Percentiles rank a stretch among this genome's conserved stretches.
These are phyloP conservation scores for Xanthorhoe designata DNA, from an alignment of 2,888 invertebrate species.

Conservation along the genomic window DNA sequence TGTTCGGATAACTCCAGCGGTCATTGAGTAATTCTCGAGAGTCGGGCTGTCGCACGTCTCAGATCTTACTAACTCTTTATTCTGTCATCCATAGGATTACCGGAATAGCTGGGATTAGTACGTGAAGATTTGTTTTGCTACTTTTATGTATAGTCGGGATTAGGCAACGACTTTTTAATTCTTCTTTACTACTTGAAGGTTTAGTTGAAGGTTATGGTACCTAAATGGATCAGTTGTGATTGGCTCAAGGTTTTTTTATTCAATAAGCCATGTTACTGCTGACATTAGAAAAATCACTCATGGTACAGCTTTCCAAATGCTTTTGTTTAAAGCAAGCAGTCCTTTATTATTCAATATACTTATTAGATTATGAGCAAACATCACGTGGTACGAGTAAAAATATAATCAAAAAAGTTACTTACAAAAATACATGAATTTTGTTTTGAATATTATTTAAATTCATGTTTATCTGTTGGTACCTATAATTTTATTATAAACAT, in stretches of 20 bases:
- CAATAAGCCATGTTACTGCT: not conserved
- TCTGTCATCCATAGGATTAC: constrained; percentile 41
- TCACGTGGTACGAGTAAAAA: too few species aligned
- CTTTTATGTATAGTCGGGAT: constrained; percentile 29
- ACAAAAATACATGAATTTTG: too few species aligned
- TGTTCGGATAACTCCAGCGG: not conserved
- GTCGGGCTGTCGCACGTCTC: constrained; percentile 19
- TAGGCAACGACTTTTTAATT: constrained; percentile 26
- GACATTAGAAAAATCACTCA: not conserved
- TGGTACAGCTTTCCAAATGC: not conserved
- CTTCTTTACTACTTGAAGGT: constrained; percentile 20
- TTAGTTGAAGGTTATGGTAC: constrained; percentile 2
- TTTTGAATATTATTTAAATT: too few species aligned
- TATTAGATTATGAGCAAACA: too few species aligned
- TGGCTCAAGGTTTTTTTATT: not conserved
- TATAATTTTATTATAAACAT: too few species aligned
- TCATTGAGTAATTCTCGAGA: constrained; percentile 22
- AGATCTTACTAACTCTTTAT: constrained; percentile 39
- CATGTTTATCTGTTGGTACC: too few species aligned
- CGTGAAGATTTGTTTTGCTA: constrained; percentile 33
- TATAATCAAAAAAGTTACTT: too few species aligned
- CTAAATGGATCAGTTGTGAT: not conserved
- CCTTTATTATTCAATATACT: too few species aligned
- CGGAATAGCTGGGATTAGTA: constrained; percentile 30
- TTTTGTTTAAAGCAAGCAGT: too few species aligned